Conservation (phyloP, 2,888 invertebrate genomes). For the Poecilus cupreus region DNA sequence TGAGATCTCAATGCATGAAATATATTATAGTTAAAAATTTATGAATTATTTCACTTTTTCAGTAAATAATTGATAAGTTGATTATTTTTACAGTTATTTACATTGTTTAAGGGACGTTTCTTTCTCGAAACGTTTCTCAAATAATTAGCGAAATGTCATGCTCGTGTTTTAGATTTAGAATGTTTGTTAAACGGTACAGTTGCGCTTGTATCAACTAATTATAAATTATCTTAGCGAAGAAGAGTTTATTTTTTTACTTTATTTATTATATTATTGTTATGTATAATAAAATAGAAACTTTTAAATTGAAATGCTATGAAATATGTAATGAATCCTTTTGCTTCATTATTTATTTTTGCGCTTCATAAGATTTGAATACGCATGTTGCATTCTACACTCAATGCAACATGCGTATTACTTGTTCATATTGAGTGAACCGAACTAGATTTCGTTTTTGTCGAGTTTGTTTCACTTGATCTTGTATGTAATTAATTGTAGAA, state of each 20-base stretch:
- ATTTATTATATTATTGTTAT: constrained; percentile 59
- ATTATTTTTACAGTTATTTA: constrained; percentile 63
- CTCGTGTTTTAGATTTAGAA: constrained; percentile 63
- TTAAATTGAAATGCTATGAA: constrained; percentile 13
- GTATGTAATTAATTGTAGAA: neutral
- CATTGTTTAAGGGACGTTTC: constrained; percentile 70
- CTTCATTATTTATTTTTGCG: constrained; percentile 4
- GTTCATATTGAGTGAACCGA: constrained; percentile 28
- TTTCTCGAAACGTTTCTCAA: constrained; percentile 61
- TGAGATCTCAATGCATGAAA: constrained; percentile 73
- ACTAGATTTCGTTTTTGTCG: constrained; percentile 24
- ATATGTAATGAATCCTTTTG: constrained; percentile 14
- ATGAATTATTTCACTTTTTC: constrained; percentile 59
- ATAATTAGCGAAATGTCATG: constrained; percentile 62
- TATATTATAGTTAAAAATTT: constrained; percentile 64
- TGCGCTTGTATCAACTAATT: constrained; percentile 54
- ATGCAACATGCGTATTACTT: constrained; percentile 12
- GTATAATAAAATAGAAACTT: constrained; percentile 33
- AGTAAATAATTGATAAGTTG: constrained; percentile 64
- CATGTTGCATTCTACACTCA: neutral
- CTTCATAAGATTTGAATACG: neutral
- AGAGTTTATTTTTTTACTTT: constrained; percentile 59
- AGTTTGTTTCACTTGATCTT: constrained; percentile 46
- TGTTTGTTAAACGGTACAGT: constrained; percentile 62
- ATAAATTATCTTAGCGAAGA: constrained; percentile 9